Conservation (phyloP, 2,888 invertebrate genomes). For the Dryomyza anilis region DNA sequence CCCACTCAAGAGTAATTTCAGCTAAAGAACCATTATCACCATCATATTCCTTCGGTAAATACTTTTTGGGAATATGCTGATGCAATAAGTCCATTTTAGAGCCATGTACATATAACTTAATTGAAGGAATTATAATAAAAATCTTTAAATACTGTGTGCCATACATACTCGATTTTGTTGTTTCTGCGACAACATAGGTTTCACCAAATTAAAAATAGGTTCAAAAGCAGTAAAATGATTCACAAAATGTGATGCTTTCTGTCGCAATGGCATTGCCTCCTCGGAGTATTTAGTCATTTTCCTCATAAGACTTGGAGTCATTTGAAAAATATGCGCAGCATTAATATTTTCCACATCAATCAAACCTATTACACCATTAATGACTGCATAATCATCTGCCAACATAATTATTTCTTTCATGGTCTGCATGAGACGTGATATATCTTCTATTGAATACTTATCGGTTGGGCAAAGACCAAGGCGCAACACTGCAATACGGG, state of each 20-base stretch:
- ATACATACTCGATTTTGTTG: constrained; percentile 65
- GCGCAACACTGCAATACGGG: constrained; percentile 63
- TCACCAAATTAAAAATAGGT: constrained; percentile 64
- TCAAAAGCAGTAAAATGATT: constrained; percentile 68
- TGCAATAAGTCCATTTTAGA: constrained; percentile 65
- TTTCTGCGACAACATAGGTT: constrained; percentile 66
- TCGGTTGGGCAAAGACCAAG: constrained; percentile 62
- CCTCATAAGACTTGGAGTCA: constrained; percentile 66
- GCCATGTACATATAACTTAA: constrained; percentile 66
- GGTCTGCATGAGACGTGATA: constrained; percentile 65
- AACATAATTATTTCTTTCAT: constrained; percentile 65
- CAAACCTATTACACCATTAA: constrained; percentile 64
- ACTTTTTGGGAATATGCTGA: constrained; percentile 65
- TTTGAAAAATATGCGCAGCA: constrained; percentile 64
- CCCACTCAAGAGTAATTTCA: constrained; percentile 39
- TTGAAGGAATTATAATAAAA: no score
- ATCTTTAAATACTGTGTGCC: no score
- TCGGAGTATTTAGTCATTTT: constrained; percentile 64
- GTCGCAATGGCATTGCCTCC: constrained; percentile 68
- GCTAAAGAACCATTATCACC: constrained; percentile 65
- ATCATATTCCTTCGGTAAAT: constrained; percentile 70
- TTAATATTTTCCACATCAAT: constrained; percentile 65
- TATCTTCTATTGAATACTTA: constrained; percentile 60
- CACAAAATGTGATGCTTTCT: constrained; percentile 66
- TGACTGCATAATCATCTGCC: constrained; percentile 66